These are phyloP conservation scores for Neomonachus schauinslandi DNA, from an alignment of 2,113 vertebrate species.

Conservation along the genomic window DNA sequence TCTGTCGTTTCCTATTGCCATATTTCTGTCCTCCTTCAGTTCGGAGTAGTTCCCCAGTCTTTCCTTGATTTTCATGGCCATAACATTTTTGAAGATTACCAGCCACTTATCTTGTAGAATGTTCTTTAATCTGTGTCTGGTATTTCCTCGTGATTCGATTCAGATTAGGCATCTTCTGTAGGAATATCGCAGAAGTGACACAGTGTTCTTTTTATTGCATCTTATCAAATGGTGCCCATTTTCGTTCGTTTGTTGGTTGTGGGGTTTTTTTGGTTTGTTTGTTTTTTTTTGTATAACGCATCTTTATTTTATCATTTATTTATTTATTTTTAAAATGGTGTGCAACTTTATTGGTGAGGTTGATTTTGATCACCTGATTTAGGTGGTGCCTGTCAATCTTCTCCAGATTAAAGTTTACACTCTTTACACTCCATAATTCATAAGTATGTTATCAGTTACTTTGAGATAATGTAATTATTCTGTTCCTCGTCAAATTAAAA, in stretches of 20 bases:
- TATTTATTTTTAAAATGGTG: neutral
- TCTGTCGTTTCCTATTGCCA: neutral
- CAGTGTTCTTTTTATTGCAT: neutral
- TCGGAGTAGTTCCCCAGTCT: neutral
- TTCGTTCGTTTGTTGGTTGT: neutral
- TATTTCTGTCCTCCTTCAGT: neutral
- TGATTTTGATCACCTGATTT: neutral
- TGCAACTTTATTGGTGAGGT: neutral
- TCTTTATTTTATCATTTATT: neutral
- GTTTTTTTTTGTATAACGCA: neutral
- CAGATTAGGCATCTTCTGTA: neutral
- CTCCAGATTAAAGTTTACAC: neutral
- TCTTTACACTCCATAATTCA: neutral
- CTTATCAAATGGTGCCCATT: neutral
- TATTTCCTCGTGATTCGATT: neutral
- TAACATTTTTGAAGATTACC: neutral
- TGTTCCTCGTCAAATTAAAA: neutral
- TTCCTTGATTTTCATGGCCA: neutral
- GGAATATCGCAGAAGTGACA: neutral
- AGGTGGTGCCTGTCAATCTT: neutral
- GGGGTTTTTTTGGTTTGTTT: neutral
- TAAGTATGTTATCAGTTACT: neutral
- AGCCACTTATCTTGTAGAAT: neutral
- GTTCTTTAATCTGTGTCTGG: neutral
- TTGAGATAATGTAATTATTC: neutral